phyloP scores from a whole-genome alignment of 2,797 vertebrate species.

The Syndactyla subalaris region DNA sequence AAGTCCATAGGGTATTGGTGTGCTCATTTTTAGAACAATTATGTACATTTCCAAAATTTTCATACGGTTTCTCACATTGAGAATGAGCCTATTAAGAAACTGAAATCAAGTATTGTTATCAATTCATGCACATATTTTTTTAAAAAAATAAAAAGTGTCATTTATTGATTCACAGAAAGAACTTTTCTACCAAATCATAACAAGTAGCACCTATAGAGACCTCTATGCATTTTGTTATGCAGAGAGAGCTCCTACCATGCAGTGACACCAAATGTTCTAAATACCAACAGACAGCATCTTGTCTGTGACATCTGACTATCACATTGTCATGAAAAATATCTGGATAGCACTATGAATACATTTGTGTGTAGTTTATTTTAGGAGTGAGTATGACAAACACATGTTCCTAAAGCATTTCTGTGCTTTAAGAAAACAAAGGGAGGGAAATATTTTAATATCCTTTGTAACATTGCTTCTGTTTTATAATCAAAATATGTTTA shows the following conservation, averaged over 20 bases:
- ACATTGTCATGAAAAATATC: constrained; percentile 6
- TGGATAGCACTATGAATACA: not conserved
- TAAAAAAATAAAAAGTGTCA: not conserved
- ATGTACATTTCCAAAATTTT: not conserved
- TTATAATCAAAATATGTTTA: constrained; percentile 8
- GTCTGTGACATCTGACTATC: constrained; percentile 47
- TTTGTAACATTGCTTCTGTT: not conserved
- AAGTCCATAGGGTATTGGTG: not conserved
- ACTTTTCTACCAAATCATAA: not conserved
- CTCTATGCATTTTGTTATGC: not conserved
- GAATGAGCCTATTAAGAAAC: not conserved
- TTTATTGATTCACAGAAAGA: not conserved
- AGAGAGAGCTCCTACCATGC: not conserved
- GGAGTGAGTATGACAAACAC: not conserved
- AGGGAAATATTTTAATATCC: constrained; percentile 1
- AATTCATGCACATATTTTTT: not conserved
- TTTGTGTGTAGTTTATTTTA: constrained; percentile 25
- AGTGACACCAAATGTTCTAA: not conserved
- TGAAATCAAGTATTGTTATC: not conserved
- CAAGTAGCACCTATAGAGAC: not conserved
- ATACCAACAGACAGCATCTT: constrained; percentile 10
- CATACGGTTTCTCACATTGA: not conserved
- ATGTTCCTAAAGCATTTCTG: not conserved
- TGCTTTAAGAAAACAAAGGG: constrained; percentile 8
- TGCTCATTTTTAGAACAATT: not conserved